Conservation (phyloP, 1,140 invertebrate species). For the Ladona fulva region DNA sequence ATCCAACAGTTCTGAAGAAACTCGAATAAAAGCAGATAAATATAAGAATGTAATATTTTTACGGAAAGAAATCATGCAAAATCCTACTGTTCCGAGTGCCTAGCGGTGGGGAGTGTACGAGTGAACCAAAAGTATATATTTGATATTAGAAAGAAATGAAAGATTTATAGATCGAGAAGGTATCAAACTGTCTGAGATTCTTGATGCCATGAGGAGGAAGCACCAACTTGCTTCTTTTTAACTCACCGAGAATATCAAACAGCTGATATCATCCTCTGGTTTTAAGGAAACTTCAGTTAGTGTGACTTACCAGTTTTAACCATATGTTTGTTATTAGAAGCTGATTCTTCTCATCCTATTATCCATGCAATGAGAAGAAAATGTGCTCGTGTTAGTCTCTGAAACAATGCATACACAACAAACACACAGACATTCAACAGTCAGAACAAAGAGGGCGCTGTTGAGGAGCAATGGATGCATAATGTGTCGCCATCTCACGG, state of each 20-base stretch:
- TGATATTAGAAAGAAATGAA: constrained; percentile 3
- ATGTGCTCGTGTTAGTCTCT: constrained; percentile 15
- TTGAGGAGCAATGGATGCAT: neutral
- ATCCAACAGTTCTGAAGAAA: neutral
- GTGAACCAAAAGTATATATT: neutral
- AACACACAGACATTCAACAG: constrained; percentile 9
- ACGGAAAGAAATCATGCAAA: neutral
- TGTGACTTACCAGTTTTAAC: constrained; percentile 71
- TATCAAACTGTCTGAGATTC: neutral
- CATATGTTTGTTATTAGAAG: constrained; percentile 77
- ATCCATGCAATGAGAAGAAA: constrained; percentile 15
- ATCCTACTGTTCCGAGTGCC: neutral
- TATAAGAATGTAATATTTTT: neutral
- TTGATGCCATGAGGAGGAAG: neutral
- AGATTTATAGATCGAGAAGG: neutral
- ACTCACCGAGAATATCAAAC: constrained; percentile 39
- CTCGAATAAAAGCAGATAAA: neutral
- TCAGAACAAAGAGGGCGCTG: neutral
- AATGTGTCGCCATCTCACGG: too few relatives aligned
- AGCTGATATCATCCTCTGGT: constrained; percentile 25
- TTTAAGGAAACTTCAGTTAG: constrained; percentile 16
- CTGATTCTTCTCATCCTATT: constrained; percentile 77
- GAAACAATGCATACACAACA: neutral
- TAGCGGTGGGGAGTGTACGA: neutral
- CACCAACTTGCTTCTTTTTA: neutral